phyloP scores from a whole-genome alignment of 2,113 vertebrate genomes.

The Ceyx margarethae region DNA sequence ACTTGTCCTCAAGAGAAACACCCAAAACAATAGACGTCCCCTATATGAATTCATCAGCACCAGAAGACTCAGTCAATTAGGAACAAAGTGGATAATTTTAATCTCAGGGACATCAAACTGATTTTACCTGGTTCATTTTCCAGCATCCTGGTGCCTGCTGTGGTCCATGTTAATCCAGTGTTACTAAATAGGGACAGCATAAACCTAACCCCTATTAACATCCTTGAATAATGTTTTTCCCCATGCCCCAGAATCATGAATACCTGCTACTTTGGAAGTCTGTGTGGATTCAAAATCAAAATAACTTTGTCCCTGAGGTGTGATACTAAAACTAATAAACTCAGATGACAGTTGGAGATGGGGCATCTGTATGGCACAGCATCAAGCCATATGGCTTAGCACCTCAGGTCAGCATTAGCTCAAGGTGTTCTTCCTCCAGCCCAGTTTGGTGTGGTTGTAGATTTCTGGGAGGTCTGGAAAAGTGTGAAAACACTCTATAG shows the following conservation, averaged over 20 bases:
- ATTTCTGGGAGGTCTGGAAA: not conserved
- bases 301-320: not conserved
- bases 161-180: not conserved
- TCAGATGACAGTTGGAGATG: not conserved
- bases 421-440: not conserved
- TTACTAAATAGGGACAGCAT: not conserved
- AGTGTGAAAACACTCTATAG: not conserved
- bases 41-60: not conserved
- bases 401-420: slow-evolving; percentile 25
- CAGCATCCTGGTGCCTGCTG: not conserved
- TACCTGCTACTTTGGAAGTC: not conserved
- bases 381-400: slow-evolving; percentile 13
- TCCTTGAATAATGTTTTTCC: not conserved
- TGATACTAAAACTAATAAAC: not conserved
- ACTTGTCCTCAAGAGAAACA: not conserved
- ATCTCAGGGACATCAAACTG: not conserved
- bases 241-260: not conserved
- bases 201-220: not conserved
- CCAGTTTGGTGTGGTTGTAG: not conserved
- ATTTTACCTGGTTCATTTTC: slow-evolving; percentile 21
- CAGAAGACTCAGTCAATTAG: not conserved
- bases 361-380: slow-evolving; percentile 19
- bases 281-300: not conserved
- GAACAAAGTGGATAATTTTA: slow-evolving; percentile 6
- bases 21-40: not conserved